Evolutionary conservation across 2,797 vertebrate species (phyloP), one percentile per base, ranked within the genome.

Genomic region (Clamator glandarius): DNA sequence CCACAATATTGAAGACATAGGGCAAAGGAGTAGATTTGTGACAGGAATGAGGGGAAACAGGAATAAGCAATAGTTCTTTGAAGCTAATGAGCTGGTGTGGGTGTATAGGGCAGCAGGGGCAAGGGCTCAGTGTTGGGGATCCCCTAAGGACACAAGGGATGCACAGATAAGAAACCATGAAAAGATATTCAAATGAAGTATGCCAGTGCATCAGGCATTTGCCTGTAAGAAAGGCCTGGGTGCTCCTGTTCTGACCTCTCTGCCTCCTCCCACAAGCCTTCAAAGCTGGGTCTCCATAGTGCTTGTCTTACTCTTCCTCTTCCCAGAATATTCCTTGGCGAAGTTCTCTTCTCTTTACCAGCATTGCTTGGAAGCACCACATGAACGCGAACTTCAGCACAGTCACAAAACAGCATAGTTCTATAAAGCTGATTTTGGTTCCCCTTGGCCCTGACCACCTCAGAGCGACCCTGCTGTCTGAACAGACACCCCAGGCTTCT

Each of bases 191-290:
- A 31, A 4, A 16, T 5, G 29, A 77, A 76, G 33, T 7, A 5
- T 2, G 23, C 14, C 46, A n/a, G 14, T 12, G 2, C 48, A 42
- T 11, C 2, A 1, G 2, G 9, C 36, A 0, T 63, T 33, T 63
- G 51, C 28, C 48, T 35, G 0, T 61, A 5, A 6, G 28, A 63
- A 48, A 35, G 6, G 11, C 33, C 35, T 15, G 19, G 7, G 24
- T 9, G 24, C 8, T 57, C 28, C 29, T 6, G 12, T 70, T 39
- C 20, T 24, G 33, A 16, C 26, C 23, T 21, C 69, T 62, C 50
- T 25, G 24, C 35, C 20, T 89, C 35, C 21, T 52, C 5, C 28
- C 9, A 12, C 26, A 51, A 20, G 14, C 36, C 15, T 24, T 29
- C 48, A 41, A 29, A 46, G 3, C 33, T 10, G 26, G 9, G 12